Conservation (phyloP, 2,888 invertebrate species). For the Cerastis leucographa region DNA sequence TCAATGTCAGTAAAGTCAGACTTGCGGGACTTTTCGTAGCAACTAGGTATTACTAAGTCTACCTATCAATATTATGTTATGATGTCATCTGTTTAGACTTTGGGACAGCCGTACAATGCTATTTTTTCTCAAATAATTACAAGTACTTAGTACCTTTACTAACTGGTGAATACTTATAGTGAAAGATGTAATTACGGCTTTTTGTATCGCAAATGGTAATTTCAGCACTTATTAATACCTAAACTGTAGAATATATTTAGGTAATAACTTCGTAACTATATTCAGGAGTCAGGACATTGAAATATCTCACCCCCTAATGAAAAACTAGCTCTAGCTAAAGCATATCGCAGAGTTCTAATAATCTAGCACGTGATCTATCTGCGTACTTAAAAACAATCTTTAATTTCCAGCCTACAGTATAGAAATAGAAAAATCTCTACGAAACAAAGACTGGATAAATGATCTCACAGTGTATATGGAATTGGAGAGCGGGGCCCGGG, state of each 20-base stretch:
- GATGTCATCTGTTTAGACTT: neutral
- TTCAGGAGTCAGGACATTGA: neutral
- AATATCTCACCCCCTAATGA: neutral
- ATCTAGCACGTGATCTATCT: neutral
- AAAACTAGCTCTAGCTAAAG: no score
- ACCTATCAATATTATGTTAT: neutral
- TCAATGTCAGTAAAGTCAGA: slow-evolving; percentile 24
- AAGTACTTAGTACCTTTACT: neutral
- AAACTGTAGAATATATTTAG: neutral
- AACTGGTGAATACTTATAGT: neutral
- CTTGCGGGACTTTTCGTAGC: neutral
- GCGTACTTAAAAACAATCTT: neutral
- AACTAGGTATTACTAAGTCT: neutral
- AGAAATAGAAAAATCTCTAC: slow-evolving; percentile 92
- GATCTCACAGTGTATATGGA: slow-evolving; percentile 89
- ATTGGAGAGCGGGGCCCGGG: slow-evolving; percentile 90
- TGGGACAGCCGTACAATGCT: neutral
- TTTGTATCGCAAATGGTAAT: neutral
- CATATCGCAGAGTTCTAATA: neutral
- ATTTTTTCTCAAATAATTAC: neutral
- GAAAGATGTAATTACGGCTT: no score
- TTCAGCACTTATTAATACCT: neutral
- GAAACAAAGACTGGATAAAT: slow-evolving; percentile 89
- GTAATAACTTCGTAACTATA: neutral
- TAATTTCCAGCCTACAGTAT: slow-evolving; percentile 91